Conservation (phyloP, 2,888 invertebrate genomes). For the Cylloceria caligata region DNA sequence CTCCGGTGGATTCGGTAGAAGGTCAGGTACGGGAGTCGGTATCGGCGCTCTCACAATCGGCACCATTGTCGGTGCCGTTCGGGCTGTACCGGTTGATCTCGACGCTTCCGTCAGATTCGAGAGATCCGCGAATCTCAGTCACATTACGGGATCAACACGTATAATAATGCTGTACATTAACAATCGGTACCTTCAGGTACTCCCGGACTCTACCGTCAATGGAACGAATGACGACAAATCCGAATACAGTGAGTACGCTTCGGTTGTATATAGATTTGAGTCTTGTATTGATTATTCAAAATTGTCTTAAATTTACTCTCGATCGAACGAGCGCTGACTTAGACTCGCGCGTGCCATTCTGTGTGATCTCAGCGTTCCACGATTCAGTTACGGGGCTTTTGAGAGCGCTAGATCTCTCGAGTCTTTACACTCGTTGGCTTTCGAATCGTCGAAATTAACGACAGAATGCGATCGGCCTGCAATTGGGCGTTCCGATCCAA, state of each 20-base stretch:
- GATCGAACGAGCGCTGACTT: neutral
- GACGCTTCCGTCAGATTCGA: slow-evolving; percentile 86
- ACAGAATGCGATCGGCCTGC: slow-evolving; percentile 73
- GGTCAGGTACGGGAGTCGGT: slow-evolving; percentile 53
- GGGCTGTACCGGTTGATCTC: slow-evolving; percentile 76
- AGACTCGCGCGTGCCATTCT: neutral
- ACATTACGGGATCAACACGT: slow-evolving; percentile 91
- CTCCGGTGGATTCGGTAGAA: slow-evolving; percentile 63
- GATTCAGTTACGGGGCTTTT: slow-evolving; percentile 45
- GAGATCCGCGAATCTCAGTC: slow-evolving; percentile 92
- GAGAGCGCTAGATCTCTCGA: slow-evolving; percentile 9
- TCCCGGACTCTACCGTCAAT: slow-evolving; percentile 94
- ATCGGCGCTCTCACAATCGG: slow-evolving; percentile 74
- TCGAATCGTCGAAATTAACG: slow-evolving; percentile 69
- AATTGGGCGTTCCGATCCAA: slow-evolving; percentile 77
- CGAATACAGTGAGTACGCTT: slow-evolving; percentile 91
- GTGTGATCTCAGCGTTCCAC: slow-evolving; percentile 18
- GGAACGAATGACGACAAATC: slow-evolving; percentile 92
- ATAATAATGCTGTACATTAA: slow-evolving; percentile 94
- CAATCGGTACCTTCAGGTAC: slow-evolving; percentile 92
- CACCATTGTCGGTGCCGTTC: slow-evolving; percentile 70
- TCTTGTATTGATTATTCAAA: neutral
- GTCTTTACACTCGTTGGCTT: slow-evolving; percentile 77
- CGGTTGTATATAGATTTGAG: neutral
- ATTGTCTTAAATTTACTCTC: neutral